Base-by-base conservation (phyloP, 2,888 invertebrate species). In the Carterocephalus palaemon region DNA sequence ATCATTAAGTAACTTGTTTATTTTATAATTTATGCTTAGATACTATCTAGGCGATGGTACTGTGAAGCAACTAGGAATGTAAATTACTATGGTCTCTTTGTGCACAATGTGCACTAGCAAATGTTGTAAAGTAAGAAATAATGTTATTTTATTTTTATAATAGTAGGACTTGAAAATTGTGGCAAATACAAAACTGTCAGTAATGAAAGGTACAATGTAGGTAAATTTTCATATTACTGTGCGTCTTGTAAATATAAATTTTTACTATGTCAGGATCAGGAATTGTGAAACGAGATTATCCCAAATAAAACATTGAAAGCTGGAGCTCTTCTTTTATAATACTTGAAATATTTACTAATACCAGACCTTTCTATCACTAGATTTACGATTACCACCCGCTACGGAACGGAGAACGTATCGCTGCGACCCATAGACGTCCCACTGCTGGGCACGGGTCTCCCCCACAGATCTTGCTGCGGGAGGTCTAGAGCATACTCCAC, bases 271-370 rank as follows among this genome's bases (percentile, higher is more conserved):
- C 79, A 74, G 70, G 63, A 75, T 81, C 79, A 74, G 70, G 63
- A 75, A 70, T 76, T 82, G 81, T 83, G 75, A 81, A 80, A 83
- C 80, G 84, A 86, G 85, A 86, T 86, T 85, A 85, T 77, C 74
- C 69, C 64, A 74, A 82, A 75, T 75, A 78, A 84, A 76, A 78
- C 70, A 78, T 76, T 81, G 80, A 80, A 74, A 75, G 70, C 76
- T 74, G 72, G 49, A 37, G 41, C 40, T 45, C 39, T 53, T 32
- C 15, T 17, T 48, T 57, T 53, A n/a, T n/a, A n/a, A n/a, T n/a
- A n/a, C n/a, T n/a, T n/a, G n/a, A n/a, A n/a, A n/a, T 29, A 39
- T 39, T 37, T 31, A 20, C 9, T 3, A 4, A 17, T 17, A 29
- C 4, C 13, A 15, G 13, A 16, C n/a, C 5, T 5, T 15, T 12